These are phyloP conservation scores for Drosophila neotestacea DNA, from an alignment of 2,888 invertebrate species.

Conservation along the genomic window DNA sequence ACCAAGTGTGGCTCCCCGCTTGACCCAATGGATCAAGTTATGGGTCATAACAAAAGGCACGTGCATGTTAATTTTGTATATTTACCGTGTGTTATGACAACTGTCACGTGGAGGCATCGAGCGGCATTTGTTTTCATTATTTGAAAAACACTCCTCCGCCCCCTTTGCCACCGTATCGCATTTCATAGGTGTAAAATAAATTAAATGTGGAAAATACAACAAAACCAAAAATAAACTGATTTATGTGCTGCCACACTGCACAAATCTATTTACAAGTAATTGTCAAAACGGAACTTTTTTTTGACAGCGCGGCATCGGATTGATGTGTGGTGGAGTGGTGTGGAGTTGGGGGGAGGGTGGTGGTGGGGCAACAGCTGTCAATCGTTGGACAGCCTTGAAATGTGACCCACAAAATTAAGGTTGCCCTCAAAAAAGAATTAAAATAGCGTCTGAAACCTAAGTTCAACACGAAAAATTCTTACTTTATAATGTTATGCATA, in stretches of 20 bases:
- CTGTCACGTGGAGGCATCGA: conserved; percentile 56
- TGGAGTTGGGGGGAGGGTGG: not conserved
- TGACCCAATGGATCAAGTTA: conserved; percentile 12
- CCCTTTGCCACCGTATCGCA: not conserved
- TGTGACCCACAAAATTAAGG: conserved; percentile 31
- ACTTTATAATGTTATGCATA: not conserved
- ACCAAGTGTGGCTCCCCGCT: not conserved
- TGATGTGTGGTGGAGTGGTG: conserved; percentile 22
- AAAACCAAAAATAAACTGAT: conserved; percentile 46
- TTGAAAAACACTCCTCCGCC: conserved; percentile 5
- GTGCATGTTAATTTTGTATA: conserved; percentile 52
- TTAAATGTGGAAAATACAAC: conserved; percentile 46
- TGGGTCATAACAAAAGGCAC: conserved; percentile 51
- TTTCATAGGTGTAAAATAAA: conserved; percentile 51
- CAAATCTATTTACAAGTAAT: conserved; percentile 70
- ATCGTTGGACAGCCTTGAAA: conserved; percentile 34
- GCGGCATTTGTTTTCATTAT: conserved; percentile 46
- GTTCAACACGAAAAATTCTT: not conserved
- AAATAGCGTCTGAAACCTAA: not conserved
- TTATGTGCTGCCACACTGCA: conserved; percentile 46
- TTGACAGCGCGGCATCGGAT: conserved; percentile 35
- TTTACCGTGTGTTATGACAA: conserved; percentile 50
- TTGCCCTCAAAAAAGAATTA: not conserved
- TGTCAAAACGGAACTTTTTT: conserved; percentile 56
- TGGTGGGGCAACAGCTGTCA: conserved; percentile 7